Conservation (phyloP, 2,888 invertebrate species). For the Autographa pulchrina region DNA sequence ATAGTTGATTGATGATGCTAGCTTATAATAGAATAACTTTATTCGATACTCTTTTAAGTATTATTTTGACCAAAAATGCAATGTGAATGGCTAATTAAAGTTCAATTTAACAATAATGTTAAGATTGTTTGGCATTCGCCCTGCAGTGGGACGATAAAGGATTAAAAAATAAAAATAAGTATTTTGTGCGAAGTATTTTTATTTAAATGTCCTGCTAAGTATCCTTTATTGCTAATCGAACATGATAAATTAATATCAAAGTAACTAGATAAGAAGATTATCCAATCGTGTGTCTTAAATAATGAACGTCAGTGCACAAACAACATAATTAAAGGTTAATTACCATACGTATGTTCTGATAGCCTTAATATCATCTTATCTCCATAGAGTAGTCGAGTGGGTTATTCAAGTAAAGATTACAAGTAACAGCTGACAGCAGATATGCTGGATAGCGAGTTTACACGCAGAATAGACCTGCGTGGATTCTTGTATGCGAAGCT, state of each 20-base stretch:
- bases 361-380: conserved; percentile 53
- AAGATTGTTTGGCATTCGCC: too few species aligned
- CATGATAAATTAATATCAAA: neutral
- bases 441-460: conserved; percentile 42
- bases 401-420: conserved; percentile 54
- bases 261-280: conserved; percentile 39
- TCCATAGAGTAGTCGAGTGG: conserved; percentile 48
- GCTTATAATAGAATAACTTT: conserved; percentile 35
- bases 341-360: conserved; percentile 60
- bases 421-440: conserved; percentile 44
- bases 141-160: too few species aligned
- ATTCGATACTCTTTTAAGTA: neutral
- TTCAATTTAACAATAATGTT: neutral
- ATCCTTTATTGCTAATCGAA: neutral
- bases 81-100: conserved; percentile 19
- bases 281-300: conserved; percentile 40
- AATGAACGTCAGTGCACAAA: conserved; percentile 53
- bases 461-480: conserved; percentile 32
- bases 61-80: conserved; percentile 15
- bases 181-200: too few species aligned
- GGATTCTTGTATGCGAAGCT: conserved; percentile 22
- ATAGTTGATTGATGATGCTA: conserved; percentile 57
- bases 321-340: conserved; percentile 60
- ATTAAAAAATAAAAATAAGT: too few species aligned
- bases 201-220: neutral